phyloP scores from a whole-genome alignment of 2,888 invertebrate genomes.

The Hirtodrosophila duncani region DNA sequence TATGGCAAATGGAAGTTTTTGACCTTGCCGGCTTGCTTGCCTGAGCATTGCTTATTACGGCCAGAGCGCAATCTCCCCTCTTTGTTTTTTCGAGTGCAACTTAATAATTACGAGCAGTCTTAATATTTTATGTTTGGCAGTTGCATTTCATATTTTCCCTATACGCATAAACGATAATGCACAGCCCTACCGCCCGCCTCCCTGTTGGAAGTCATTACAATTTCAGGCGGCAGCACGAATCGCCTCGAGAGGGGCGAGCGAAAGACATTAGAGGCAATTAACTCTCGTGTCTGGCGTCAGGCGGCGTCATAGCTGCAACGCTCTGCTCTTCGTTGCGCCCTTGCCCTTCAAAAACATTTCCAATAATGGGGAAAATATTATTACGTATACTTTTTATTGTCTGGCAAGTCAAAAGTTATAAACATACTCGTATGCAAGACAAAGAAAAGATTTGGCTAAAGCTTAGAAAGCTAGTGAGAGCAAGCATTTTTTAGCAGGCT shows the following conservation, averaged over 20 bases:
- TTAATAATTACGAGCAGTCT: slow-evolving; percentile 34
- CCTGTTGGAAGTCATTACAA: no score
- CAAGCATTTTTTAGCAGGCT: no score
- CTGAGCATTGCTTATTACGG: no score
- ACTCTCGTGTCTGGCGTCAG: slow-evolving; percentile 3
- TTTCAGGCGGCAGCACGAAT: no score
- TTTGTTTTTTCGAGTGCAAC: slow-evolving; percentile 15
- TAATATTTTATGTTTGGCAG: slow-evolving; percentile 24
- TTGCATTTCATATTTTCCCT: slow-evolving; percentile 34
- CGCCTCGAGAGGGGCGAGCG: no score
- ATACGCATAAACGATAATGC: no score
- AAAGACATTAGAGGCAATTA: slow-evolving; percentile 27
- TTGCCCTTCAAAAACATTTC: slow-evolving; percentile 33
- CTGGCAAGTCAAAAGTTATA: slow-evolving; percentile 34
- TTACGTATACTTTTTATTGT: slow-evolving; percentile 44
- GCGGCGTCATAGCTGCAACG: no score
- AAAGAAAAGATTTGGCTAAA: slow-evolving; percentile 1
- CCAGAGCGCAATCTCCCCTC: no score
- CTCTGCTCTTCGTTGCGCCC: no score
- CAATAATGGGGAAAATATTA: slow-evolving; percentile 12
- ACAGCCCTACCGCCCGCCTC: slow-evolving; percentile 2
- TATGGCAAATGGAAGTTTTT: no score
- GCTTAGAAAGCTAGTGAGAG: slow-evolving; percentile 9
- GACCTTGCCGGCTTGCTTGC: no score
- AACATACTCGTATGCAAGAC: slow-evolving; percentile 11